A percentile compares a stretch with the other conserved stretches of the same genome.
Conservation (phyloP, 2,888 invertebrate genomes). For the Colostygia pectinataria region DNA sequence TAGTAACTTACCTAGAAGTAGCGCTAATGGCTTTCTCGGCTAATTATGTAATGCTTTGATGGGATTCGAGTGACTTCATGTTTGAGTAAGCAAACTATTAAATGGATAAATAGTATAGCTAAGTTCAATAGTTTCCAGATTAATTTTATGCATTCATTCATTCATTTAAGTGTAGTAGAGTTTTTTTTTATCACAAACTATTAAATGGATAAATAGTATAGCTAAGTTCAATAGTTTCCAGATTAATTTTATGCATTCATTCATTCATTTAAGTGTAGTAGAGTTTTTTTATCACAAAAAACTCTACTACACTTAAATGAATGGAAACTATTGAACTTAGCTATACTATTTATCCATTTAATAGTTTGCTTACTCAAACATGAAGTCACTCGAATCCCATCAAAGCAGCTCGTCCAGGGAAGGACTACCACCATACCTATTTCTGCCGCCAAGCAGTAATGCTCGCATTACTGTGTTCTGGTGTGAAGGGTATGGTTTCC, state of each 20-base stretch:
- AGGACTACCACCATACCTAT: too few relatives aligned
- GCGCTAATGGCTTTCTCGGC: constrained; percentile 5
- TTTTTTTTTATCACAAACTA: too few relatives aligned
- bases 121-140: not conserved
- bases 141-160: not conserved
- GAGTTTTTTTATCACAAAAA: too few relatives aligned
- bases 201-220: not conserved
- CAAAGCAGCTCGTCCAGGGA: too few relatives aligned
- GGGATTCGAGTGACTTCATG: not conserved
- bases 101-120: not conserved
- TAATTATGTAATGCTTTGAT: constrained; percentile 13
- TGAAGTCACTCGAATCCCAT: not conserved
- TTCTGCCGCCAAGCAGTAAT: too few relatives aligned
- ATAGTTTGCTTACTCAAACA: constrained; percentile 5
- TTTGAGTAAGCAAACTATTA: constrained; percentile 2
- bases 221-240: not conserved
- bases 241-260: not conserved
- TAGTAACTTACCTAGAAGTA: not conserved
- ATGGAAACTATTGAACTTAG: not conserved
- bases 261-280: too few relatives aligned
- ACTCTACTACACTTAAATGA: too few relatives aligned
- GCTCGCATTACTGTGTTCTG: too few relatives aligned
- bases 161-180: too few relatives aligned
- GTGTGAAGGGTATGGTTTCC: too few relatives aligned
- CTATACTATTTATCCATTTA: not conserved